phyloP scores from a whole-genome alignment of 2,888 invertebrate species.

The Sinotaia quadrata region DNA sequence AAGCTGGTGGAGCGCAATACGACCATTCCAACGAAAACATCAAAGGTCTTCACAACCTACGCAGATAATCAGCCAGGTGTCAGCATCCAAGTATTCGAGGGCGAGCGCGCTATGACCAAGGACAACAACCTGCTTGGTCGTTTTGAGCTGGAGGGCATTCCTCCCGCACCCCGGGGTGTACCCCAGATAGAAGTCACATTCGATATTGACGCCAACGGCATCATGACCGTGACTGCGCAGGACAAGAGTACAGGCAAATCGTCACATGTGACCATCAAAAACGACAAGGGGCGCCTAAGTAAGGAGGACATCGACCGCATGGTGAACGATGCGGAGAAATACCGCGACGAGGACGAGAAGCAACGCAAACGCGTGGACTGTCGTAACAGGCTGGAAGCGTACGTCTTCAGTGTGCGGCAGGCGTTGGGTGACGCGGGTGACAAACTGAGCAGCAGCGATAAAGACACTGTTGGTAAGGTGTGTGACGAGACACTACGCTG shows the following conservation, averaged over 20 bases:
- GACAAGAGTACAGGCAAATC: slow-evolving; percentile 86
- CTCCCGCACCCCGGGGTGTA: slow-evolving; percentile 64
- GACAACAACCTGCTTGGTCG: slow-evolving; percentile 81
- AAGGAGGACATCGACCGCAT: slow-evolving; percentile 88
- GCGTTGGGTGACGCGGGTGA: slow-evolving; percentile 77
- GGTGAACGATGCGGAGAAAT: slow-evolving; percentile 67
- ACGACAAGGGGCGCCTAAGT: slow-evolving; percentile 87
- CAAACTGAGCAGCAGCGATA: slow-evolving; percentile 79
- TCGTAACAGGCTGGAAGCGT: slow-evolving; percentile 63
- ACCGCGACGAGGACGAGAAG: slow-evolving; percentile 66
- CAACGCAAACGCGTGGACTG: slow-evolving; percentile 58
- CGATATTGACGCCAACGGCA: slow-evolving; percentile 91
- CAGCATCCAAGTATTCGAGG: slow-evolving; percentile 82
- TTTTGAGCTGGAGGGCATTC: slow-evolving; percentile 63
- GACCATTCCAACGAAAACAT: slow-evolving; percentile 69
- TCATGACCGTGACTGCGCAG: slow-evolving; percentile 73
- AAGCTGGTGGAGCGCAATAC: slow-evolving; percentile 55
- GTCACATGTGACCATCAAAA: slow-evolving; percentile 88
- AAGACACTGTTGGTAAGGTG: slow-evolving; percentile 76
- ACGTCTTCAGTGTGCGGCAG: slow-evolving; percentile 72
- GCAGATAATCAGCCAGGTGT: slow-evolving; percentile 83
- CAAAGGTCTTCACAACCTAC: slow-evolving; percentile 84
- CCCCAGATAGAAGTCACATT: slow-evolving; percentile 77
- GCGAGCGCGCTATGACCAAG: slow-evolving; percentile 94
- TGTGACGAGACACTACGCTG: slow-evolving; percentile 81